phyloP scores from a whole-genome alignment of 92 coral and sea anemone genomes.

The Montipora capitata region DNA sequence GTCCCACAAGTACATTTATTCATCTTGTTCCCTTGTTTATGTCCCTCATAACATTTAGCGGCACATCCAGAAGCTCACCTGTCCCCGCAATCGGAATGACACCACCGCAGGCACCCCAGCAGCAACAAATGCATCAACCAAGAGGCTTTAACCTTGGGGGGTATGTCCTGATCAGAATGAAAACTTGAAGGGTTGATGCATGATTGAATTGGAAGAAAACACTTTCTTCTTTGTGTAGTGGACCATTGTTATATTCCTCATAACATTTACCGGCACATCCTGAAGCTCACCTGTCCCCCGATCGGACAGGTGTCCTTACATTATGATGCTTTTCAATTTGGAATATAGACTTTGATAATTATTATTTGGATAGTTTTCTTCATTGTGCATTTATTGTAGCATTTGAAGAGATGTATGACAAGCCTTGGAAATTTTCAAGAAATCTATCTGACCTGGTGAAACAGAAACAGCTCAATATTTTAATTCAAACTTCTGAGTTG shows the following conservation, averaged over 20 bases:
- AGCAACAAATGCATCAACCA: conserved; percentile 72
- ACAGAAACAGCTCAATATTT: no score
- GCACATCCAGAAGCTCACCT: conserved; percentile 85
- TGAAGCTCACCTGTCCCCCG: conserved; percentile 80
- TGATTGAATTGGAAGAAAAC: not conserved
- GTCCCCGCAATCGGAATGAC: conserved; percentile 75
- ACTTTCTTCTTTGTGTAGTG: no score
- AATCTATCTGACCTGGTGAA: no score
- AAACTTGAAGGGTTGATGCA: conserved; percentile 4
- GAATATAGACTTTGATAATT: no score
- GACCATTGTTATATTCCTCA: not conserved
- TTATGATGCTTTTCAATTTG: no score
- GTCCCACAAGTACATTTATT: not conserved
- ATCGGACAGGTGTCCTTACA: conserved; percentile 24
- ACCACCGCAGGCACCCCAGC: conserved; percentile 67
- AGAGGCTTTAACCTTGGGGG: conserved; percentile 84
- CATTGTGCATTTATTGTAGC: no score
- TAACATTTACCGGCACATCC: conserved; percentile 57
- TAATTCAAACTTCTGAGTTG: no score
- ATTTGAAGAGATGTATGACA: no score
- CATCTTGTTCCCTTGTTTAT: conserved; percentile 42
- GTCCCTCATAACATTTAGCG: conserved; percentile 23
- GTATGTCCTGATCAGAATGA: conserved; percentile 51
- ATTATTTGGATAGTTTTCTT: no score
- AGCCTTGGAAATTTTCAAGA: no score